Evolutionary conservation across 2,888 invertebrate genomes (phyloP).

Genomic region (Lepetodrilus schrolli): DNA sequence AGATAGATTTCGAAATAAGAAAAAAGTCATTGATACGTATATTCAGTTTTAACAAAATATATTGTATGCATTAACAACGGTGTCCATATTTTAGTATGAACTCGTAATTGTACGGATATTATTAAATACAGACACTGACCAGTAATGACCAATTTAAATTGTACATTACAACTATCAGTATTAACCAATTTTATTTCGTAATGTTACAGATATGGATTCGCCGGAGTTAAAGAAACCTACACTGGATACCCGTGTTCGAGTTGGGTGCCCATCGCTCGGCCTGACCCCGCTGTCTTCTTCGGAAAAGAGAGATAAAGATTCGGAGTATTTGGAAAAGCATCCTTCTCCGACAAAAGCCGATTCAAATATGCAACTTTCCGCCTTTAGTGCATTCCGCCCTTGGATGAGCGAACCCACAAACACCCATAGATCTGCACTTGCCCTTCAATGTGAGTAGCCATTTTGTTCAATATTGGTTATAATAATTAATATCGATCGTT

Average conservation of each 20-base stretch:
- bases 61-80: too few species aligned
- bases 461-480: too few species aligned
- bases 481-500: too few species aligned
- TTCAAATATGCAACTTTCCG: not conserved
- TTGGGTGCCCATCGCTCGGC: constrained; percentile 5
- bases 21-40: too few species aligned
- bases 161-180: too few species aligned
- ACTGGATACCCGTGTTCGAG: not conserved
- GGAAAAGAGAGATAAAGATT: not conserved
- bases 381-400: constrained; percentile 53
- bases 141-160: too few species aligned
- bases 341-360: constrained; percentile 22
- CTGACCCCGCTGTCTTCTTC: not conserved
- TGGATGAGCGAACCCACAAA: constrained; percentile 47
- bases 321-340: not conserved
- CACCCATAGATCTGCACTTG: not conserved
- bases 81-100: too few species aligned
- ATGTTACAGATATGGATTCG: not conserved
- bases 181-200: too few species aligned
- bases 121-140: too few species aligned
- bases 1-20: too few species aligned
- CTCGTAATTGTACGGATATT: too few species aligned
- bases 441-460: not conserved
- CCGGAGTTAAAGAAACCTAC: not conserved
- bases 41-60: too few species aligned